Percentiles rank a stretch among this genome's conserved stretches.
Conservation (phyloP, 2,797 vertebrate genomes). For the Rhadinocentrus ornatus region DNA sequence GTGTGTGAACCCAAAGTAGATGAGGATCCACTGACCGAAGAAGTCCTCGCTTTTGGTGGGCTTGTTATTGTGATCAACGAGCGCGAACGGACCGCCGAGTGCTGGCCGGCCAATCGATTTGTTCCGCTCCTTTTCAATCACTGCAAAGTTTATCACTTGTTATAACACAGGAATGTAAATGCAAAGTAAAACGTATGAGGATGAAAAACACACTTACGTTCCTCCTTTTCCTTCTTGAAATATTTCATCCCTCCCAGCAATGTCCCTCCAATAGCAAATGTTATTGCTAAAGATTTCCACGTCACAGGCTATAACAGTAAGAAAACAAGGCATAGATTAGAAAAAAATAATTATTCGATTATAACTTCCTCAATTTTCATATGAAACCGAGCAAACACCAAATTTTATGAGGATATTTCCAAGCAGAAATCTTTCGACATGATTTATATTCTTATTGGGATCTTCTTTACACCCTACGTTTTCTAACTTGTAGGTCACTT, state of each 20-base stretch:
- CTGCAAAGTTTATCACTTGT: slow-evolving; percentile 68
- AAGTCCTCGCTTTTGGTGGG: slow-evolving; percentile 87
- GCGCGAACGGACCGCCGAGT: slow-evolving; percentile 93
- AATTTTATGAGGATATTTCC: too few relatives aligned
- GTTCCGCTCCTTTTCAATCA: slow-evolving; percentile 87
- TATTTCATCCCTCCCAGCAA: slow-evolving; percentile 89
- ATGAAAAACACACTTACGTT: slow-evolving; percentile 79
- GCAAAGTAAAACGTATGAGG: background rate
- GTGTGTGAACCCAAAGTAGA: slow-evolving; percentile 98
- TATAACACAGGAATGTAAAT: background rate
- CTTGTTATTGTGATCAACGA: slow-evolving; percentile 87
- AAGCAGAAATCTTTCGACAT: too few relatives aligned
- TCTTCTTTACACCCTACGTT: too few relatives aligned
- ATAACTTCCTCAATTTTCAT: too few relatives aligned
- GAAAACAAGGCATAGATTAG: background rate
- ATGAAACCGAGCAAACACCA: too few relatives aligned
- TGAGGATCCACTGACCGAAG: slow-evolving; percentile 91
- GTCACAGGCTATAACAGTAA: slow-evolving; percentile 86
- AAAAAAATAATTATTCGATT: background rate
- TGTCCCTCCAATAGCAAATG: slow-evolving; percentile 87
- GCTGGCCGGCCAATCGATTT: slow-evolving; percentile 88
- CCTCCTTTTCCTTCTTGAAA: slow-evolving; percentile 89
- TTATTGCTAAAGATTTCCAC: slow-evolving; percentile 92
- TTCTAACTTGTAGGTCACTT: too few relatives aligned
- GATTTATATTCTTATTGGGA: too few relatives aligned